phyloP scores from a whole-genome alignment of 1,140 invertebrate genomes.

The Oryctes rhinoceros region DNA sequence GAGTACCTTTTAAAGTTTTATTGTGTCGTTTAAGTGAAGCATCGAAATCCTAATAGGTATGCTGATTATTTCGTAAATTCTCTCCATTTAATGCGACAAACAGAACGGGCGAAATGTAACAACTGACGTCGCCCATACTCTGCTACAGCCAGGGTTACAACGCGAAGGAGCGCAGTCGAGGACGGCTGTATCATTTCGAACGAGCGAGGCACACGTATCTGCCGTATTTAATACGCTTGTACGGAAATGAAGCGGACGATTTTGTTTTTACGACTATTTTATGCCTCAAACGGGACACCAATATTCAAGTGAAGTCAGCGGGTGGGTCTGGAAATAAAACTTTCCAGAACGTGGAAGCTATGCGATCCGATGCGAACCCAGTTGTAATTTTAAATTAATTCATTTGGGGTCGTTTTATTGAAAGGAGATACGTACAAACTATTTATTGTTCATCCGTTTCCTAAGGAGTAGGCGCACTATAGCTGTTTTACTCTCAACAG shows the following conservation, averaged over 20 bases:
- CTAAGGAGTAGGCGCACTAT: too few relatives aligned
- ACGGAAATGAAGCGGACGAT: not conserved
- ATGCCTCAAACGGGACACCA: not conserved
- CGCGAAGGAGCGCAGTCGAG: not conserved
- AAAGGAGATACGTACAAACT: not conserved
- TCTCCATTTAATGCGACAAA: slow-evolving; percentile 12
- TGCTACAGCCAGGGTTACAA: not conserved
- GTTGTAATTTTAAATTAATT: slow-evolving; percentile 7
- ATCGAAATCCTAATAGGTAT: slow-evolving; percentile 35
- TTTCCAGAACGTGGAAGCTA: not conserved
- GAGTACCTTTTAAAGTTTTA: slow-evolving; percentile 31
- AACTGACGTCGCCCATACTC: not conserved
- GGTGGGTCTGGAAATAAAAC: slow-evolving; percentile 7
- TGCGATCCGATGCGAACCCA: not conserved
- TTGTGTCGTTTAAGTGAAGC: not conserved
- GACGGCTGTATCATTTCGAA: not conserved
- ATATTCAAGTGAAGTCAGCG: not conserved
- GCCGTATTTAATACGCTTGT: slow-evolving; percentile 15
- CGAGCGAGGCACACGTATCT: not conserved
- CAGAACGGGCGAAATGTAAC: not conserved
- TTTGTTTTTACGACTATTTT: slow-evolving; percentile 27
- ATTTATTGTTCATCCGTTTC: not conserved
- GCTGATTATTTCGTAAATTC: slow-evolving; percentile 34
- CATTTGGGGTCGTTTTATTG: not conserved
- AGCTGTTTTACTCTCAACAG: too few relatives aligned